A percentile compares a stretch with the other conserved stretches of the same genome.
Conservation (phyloP, 2,113 vertebrate species). For the Neopipo cinnamomea region DNA sequence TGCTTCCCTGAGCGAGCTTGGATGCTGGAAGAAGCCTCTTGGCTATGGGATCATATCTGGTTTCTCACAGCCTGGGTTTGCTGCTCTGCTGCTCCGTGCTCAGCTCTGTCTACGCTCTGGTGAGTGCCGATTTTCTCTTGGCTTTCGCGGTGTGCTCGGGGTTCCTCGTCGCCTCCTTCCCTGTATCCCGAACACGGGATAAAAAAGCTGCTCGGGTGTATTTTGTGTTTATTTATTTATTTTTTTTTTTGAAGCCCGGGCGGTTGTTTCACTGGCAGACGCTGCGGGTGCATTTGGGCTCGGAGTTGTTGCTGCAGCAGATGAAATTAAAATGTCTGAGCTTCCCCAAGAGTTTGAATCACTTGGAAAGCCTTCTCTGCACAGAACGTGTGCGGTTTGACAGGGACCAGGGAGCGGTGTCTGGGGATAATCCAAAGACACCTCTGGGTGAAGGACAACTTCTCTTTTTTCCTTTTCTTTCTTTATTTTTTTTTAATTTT, state of each 20-base stretch:
- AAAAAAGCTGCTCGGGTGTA: too few relatives aligned
- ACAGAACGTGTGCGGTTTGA: background rate
- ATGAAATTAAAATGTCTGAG: slow-evolving; percentile 12
- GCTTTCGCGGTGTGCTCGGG: too few relatives aligned
- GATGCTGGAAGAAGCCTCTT: slow-evolving; percentile 74
- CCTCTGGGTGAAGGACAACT: background rate
- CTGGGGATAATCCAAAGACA: background rate
- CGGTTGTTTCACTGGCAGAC: background rate
- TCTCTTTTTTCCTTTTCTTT: accelerated
- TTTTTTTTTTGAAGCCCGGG: background rate
- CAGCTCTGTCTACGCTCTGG: slow-evolving; percentile 83
- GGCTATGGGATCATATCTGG: slow-evolving; percentile 87
- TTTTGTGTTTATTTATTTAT: too few relatives aligned
- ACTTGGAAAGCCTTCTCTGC: background rate
- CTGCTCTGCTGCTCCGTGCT: slow-evolving; percentile 82
- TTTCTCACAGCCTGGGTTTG: slow-evolving; percentile 83
- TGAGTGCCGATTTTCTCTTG: slow-evolving; percentile 71
- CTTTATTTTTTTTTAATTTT: accelerated
- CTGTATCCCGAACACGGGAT: too few relatives aligned
- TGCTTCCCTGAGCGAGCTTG: slow-evolving; percentile 16
- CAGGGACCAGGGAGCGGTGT: background rate
- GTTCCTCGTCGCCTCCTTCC: too few relatives aligned
- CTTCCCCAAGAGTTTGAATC: background rate
- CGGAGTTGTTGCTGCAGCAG: background rate
- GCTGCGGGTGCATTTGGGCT: background rate